Evolutionary conservation across 2,888 invertebrate species (phyloP).

Genomic region (Pogonocherus hispidulus): DNA sequence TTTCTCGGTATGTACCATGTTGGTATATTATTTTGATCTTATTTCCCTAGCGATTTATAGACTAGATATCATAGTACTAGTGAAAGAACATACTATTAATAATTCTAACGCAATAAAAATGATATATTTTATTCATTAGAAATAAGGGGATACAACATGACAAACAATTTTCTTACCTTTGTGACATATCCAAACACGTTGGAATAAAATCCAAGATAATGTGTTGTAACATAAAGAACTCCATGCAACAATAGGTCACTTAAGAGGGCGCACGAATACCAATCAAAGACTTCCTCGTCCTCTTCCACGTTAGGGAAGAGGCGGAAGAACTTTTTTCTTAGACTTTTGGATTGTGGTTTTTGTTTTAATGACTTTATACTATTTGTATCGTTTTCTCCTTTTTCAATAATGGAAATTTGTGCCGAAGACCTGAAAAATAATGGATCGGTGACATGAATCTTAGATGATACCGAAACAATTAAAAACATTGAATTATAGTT

Average conservation of each 20-base stretch:
- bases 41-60: no score
- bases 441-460: no score
- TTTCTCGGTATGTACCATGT: no score
- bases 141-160: no score
- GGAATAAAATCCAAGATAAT: constrained; percentile 96
- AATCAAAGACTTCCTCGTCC: constrained; percentile 89
- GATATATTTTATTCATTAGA: no score
- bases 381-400: background rate
- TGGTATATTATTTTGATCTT: no score
- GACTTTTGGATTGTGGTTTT: constrained; percentile 10
- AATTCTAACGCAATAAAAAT: no score
- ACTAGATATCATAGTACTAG: no score
- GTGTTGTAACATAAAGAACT: constrained; percentile 92
- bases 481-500: no score
- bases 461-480: no score
- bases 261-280: constrained; percentile 93
- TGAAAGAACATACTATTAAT: no score
- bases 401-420: background rate
- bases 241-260: constrained; percentile 94
- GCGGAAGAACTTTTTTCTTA: constrained; percentile 59
- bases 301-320: constrained; percentile 88
- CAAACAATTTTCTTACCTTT: constrained; percentile 82
- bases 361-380: background rate
- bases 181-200: constrained; percentile 96
- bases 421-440: constrained; percentile 5